Evolutionary conservation across 2,888 invertebrate genomes (phyloP).

Genomic region (Drosophila buzzatii): DNA sequence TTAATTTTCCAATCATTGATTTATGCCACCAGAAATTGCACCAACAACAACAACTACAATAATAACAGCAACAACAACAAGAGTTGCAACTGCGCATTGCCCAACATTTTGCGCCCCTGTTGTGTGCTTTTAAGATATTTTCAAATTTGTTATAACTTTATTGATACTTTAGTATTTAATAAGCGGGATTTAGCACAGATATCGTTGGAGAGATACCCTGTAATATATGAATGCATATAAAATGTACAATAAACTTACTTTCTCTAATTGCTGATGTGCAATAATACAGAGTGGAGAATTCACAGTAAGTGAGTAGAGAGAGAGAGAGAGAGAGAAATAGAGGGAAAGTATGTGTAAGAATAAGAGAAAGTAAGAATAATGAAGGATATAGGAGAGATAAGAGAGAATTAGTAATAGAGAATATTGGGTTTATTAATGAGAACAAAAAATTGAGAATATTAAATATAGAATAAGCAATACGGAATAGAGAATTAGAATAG

Average conservation of each 20-base stretch:
- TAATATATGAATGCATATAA: not conserved
- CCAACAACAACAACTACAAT: slow-evolving; percentile 16
- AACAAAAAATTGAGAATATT: not conserved
- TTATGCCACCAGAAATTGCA: slow-evolving; percentile 62
- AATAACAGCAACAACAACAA: slow-evolving; percentile 8
- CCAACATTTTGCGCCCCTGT: slow-evolving; percentile 31
- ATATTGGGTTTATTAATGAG: too few relatives aligned
- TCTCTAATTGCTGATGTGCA: too few relatives aligned
- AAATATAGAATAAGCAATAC: too few relatives aligned
- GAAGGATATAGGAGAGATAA: too few relatives aligned
- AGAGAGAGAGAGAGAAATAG: too few relatives aligned
- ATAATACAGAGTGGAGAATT: too few relatives aligned
- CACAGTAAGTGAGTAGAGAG: not conserved
- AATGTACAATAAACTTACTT: too few relatives aligned
- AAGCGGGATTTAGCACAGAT: not conserved
- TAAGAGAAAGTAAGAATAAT: not conserved
- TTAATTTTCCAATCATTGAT: slow-evolving; percentile 82
- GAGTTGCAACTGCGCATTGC: slow-evolving; percentile 6
- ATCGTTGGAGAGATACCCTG: not conserved
- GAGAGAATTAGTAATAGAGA: not conserved
- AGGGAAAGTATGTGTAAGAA: not conserved
- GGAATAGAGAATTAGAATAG: not conserved
- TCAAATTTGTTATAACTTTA: slow-evolving; percentile 38
- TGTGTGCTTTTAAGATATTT: slow-evolving; percentile 45
- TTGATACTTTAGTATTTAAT: slow-evolving; percentile 42